A percentile compares a stretch with the other conserved stretches of the same genome.
Evolutionary conservation across 2,888 invertebrate genomes (phyloP).

Genomic region (Drosophila meridiana): DNA sequence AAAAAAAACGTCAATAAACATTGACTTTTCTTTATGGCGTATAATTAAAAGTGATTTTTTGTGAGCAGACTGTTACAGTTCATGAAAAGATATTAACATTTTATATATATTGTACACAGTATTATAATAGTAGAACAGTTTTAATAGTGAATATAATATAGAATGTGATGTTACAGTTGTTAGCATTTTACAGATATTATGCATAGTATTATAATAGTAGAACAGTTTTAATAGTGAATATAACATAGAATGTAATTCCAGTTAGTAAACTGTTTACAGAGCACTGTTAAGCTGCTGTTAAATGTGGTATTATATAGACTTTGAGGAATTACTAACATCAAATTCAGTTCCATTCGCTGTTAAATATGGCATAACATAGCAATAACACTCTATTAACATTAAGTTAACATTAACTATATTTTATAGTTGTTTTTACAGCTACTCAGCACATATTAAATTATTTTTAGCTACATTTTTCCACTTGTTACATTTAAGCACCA

Average conservation of each 20-base stretch:
- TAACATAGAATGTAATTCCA: too few relatives aligned
- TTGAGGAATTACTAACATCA: too few relatives aligned
- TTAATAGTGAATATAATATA: background rate
- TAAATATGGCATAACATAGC: background rate
- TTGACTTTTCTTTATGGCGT: slow-evolving; percentile 7
- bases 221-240: background rate
- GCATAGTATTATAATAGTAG: background rate
- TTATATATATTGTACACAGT: too few relatives aligned
- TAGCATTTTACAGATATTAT: background rate
- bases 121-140: background rate
- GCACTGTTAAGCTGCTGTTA: background rate
- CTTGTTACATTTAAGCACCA: background rate
- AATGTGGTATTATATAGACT: background rate
- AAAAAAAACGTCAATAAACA: slow-evolving; percentile 3
- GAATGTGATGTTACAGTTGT: background rate
- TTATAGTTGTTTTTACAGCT: background rate
- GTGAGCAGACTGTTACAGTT: background rate
- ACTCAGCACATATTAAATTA: background rate
- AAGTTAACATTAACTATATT: background rate
- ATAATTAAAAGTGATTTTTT: background rate
- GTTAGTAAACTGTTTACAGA: background rate
- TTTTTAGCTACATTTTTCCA: background rate
- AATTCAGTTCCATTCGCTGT: background rate
- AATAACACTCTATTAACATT: background rate
- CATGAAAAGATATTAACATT: too few relatives aligned